Evolutionary conservation across 2,888 invertebrate genomes (phyloP).

Genomic region (Tinea trinotella): DNA sequence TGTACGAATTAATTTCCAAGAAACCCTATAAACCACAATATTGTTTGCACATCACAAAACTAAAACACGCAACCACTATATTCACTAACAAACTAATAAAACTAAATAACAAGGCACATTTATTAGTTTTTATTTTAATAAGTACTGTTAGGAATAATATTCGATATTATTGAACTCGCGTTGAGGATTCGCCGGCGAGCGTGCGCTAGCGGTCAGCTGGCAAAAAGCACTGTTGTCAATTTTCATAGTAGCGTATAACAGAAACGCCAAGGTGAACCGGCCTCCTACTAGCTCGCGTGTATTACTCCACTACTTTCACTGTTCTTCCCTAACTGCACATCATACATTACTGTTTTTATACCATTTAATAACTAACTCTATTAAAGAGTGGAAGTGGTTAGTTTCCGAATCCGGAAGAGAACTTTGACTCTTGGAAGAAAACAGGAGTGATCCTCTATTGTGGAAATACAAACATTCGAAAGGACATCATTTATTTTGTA

Average conservation of each 20-base stretch:
- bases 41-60: background rate
- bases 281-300: conserved; percentile 34
- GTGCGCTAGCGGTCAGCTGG: conserved; percentile 41
- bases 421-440: too few species aligned
- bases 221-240: conserved; percentile 62
- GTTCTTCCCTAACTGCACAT: conserved; percentile 23
- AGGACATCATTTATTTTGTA: too few species aligned
- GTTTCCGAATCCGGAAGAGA: too few species aligned
- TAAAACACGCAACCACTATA: background rate
- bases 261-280: conserved; percentile 57
- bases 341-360: conserved; percentile 34
- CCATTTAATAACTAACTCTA: background rate
- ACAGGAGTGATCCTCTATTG: too few species aligned
- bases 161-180: conserved; percentile 2
- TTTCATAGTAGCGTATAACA: conserved; percentile 62
- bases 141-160: conserved; percentile 8
- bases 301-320: conserved; percentile 36
- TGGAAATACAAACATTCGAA: too few species aligned
- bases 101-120: background rate
- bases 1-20: background rate
- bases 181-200: conserved; percentile 27
- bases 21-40: background rate
- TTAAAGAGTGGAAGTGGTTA: background rate
- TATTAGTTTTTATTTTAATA: background rate
- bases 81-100: background rate